A percentile compares a stretch with the other conserved stretches of the same genome.
These are phyloP conservation scores for Choreutis nemorana DNA, from an alignment of 2,888 invertebrate genomes.

Conservation along the genomic window DNA sequence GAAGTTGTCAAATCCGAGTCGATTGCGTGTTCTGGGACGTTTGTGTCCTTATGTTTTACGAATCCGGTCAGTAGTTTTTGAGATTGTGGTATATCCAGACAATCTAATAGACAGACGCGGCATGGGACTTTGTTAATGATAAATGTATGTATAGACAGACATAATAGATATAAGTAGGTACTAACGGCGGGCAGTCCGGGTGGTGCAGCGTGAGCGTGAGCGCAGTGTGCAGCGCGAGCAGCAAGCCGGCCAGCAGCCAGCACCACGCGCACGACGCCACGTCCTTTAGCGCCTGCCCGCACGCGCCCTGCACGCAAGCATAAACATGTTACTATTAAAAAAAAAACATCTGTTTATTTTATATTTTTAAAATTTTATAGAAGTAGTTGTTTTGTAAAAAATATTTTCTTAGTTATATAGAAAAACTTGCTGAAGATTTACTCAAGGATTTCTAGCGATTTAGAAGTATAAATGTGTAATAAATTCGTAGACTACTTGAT, in stretches of 20 bases:
- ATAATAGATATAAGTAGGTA: constrained; percentile 12
- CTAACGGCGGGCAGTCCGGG: constrained; percentile 84
- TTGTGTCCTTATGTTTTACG: no score
- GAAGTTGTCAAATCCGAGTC: no score
- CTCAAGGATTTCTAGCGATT: no score
- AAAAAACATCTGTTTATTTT: background rate
- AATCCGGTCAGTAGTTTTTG: no score
- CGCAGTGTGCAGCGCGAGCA: constrained; percentile 71
- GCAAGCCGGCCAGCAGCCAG: constrained; percentile 72
- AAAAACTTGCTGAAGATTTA: no score
- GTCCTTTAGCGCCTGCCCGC: constrained; percentile 54
- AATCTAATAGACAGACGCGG: no score
- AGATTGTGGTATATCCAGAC: no score
- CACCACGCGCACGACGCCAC: constrained; percentile 59
- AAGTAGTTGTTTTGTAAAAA: background rate
- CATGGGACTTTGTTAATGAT: no score
- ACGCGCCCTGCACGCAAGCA: constrained; percentile 35
- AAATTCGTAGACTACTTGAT: no score
- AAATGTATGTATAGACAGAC: background rate
- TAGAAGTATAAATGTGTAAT: no score
- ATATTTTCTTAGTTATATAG: no score
- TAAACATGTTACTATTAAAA: background rate
- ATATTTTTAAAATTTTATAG: background rate
- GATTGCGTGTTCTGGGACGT: no score
- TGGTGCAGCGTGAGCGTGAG: constrained; percentile 77